Conservation (phyloP, 1,140 invertebrate species). For the Drosophila parvula region DNA sequence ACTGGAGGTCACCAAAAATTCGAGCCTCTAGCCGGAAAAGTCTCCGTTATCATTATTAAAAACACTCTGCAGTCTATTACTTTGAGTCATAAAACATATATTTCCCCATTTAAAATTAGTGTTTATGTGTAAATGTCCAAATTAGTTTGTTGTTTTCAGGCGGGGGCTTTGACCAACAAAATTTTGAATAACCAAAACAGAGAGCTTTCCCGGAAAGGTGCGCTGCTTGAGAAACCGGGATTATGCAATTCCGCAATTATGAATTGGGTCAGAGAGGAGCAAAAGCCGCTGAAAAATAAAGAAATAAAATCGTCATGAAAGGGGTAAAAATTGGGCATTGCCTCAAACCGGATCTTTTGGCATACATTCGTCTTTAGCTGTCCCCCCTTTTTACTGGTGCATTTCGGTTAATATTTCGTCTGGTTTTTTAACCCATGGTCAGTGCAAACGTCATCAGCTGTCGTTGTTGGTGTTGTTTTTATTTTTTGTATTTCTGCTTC, state of each 20-base stretch:
- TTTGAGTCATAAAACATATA: background rate
- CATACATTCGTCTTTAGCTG: slow-evolving; percentile 46
- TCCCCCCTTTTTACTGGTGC: slow-evolving; percentile 26
- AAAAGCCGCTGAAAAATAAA: slow-evolving; percentile 29
- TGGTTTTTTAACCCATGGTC: slow-evolving; percentile 65
- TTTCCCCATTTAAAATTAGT: slow-evolving; percentile 6
- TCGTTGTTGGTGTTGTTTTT: slow-evolving; percentile 40
- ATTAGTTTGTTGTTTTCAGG: slow-evolving; percentile 57
- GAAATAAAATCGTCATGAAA: slow-evolving; percentile 38
- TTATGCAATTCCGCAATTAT: slow-evolving; percentile 75
- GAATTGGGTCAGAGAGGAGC: slow-evolving; percentile 71
- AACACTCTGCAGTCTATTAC: background rate
- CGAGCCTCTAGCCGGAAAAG: slow-evolving; percentile 46
- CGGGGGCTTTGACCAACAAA: slow-evolving; percentile 61
- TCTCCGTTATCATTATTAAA: slow-evolving; percentile 14
- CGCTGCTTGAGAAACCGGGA: slow-evolving; percentile 49
- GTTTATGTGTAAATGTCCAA: slow-evolving; percentile 38
- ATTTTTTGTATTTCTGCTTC: background rate
- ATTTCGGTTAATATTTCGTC: slow-evolving; percentile 32
- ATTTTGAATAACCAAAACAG: slow-evolving; percentile 40
- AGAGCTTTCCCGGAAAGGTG: slow-evolving; percentile 70
- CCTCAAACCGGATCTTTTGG: slow-evolving; percentile 71
- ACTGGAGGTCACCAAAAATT: slow-evolving; percentile 50
- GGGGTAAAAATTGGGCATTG: slow-evolving; percentile 54
- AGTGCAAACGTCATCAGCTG: slow-evolving; percentile 49